phyloP scores from a whole-genome alignment of 1,140 invertebrate genomes.

The Saccostrea cuccullata region DNA sequence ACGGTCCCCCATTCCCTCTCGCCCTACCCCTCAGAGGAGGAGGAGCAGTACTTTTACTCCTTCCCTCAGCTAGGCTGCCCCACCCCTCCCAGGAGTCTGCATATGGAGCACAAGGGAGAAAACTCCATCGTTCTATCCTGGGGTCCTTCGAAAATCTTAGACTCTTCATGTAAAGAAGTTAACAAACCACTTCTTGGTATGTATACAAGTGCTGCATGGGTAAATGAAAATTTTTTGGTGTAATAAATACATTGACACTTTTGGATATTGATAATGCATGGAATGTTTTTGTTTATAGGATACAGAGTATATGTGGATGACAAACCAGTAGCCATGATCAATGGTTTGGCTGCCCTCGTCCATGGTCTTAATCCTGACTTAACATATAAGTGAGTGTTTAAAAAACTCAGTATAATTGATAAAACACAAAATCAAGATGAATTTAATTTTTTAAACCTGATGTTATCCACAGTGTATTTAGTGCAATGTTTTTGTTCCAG shows the following conservation, averaged over 20 bases:
- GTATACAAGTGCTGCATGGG: background rate
- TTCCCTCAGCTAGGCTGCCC: slow-evolving; percentile 65
- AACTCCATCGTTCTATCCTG: slow-evolving; percentile 67
- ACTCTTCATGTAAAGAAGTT: slow-evolving; percentile 45
- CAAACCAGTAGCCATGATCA: slow-evolving; percentile 64
- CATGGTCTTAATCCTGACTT: slow-evolving; percentile 63
- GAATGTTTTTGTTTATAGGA: slow-evolving; percentile 51
- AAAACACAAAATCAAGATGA: too few species aligned
- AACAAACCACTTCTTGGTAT: slow-evolving; percentile 62
- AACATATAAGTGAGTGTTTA: slow-evolving; percentile 69
- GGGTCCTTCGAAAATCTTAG: slow-evolving; percentile 63
- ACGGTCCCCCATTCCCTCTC: slow-evolving; percentile 67
- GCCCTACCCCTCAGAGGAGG: slow-evolving; percentile 66
- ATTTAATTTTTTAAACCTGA: too few species aligned
- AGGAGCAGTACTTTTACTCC: slow-evolving; percentile 62
- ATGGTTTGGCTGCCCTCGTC: slow-evolving; percentile 62
- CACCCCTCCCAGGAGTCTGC: slow-evolving; percentile 65
- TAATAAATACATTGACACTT: too few species aligned
- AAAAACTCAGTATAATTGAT: too few species aligned
- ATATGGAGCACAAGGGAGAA: slow-evolving; percentile 62
- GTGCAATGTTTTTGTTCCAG: too few species aligned
- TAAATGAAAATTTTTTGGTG: too few species aligned
- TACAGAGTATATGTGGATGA: slow-evolving; percentile 73
- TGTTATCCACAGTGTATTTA: too few species aligned
- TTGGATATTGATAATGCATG: too few species aligned